phyloP scores from a whole-genome alignment of 2,797 vertebrate species.

The Epinephelus malabaricus region DNA sequence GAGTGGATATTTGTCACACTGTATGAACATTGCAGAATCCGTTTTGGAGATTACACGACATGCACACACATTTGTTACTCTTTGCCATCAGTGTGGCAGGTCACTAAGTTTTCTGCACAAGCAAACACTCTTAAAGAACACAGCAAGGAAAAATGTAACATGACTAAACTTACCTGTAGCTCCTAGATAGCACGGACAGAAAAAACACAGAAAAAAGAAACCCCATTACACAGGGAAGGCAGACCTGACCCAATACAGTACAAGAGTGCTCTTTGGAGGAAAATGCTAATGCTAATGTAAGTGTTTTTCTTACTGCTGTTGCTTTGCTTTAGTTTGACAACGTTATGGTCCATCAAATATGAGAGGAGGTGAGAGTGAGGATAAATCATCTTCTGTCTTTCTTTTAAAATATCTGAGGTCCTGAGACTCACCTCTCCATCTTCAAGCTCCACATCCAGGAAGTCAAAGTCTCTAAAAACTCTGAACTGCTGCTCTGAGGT shows the following conservation, averaged over 20 bases:
- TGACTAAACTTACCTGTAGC: slow-evolving; percentile 84
- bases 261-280: slow-evolving; percentile 1
- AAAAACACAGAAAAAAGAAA: slow-evolving; percentile 75
- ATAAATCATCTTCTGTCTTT: not conserved
- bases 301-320: slow-evolving; percentile 2
- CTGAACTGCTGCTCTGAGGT: slow-evolving; percentile 98
- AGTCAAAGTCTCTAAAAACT: slow-evolving; percentile 98
- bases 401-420: not conserved
- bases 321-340: not conserved
- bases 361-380: not conserved
- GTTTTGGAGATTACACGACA: slow-evolving; percentile 37
- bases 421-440: slow-evolving; percentile 93
- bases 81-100: slow-evolving; percentile 8
- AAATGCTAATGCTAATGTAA: slow-evolving; percentile 9
- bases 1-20: slow-evolving; percentile 4
- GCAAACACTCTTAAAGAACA: slow-evolving; percentile 53
- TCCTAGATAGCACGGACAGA: slow-evolving; percentile 83
- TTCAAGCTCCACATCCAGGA: slow-evolving; percentile 98
- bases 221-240: slow-evolving; percentile 67
- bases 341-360: not conserved
- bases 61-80: slow-evolving; percentile 45
- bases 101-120: slow-evolving; percentile 27
- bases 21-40: slow-evolving; percentile 20
- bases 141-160: slow-evolving; percentile 60
- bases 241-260: slow-evolving; percentile 44